These are phyloP conservation scores for Caerostris extrusa DNA, from an alignment of 1,140 invertebrate genomes.

Conservation along the genomic window DNA sequence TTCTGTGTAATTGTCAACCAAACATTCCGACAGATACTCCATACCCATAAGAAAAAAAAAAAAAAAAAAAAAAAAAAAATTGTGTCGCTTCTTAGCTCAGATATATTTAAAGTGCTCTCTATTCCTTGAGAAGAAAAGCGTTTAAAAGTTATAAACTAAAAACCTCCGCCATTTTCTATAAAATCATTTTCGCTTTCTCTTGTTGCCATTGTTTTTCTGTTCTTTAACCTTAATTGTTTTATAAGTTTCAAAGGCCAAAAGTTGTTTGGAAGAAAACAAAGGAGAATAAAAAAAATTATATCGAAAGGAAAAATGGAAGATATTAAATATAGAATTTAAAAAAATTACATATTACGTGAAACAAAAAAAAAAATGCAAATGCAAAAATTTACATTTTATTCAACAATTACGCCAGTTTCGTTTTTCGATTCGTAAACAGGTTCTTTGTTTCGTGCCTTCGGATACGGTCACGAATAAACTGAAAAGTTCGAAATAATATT, in stretches of 20 bases:
- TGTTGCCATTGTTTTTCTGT: neutral
- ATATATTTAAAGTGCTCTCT: too few species aligned
- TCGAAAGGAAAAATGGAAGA: neutral
- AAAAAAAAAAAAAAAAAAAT: too few species aligned
- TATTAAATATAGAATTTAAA: neutral
- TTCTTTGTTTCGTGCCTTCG: neutral
- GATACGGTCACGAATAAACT: neutral
- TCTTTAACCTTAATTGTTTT: neutral
- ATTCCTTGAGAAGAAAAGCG: too few species aligned
- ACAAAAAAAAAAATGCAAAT: neutral
- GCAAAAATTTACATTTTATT: conserved; percentile 3
- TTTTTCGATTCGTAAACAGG: neutral
- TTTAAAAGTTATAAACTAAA: too few species aligned
- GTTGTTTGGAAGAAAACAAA: neutral
- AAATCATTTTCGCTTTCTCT: neutral
- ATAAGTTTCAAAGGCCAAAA: neutral
- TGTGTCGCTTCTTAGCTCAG: too few species aligned
- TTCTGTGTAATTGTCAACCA: too few species aligned
- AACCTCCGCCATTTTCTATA: too few species aligned
- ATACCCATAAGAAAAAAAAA: too few species aligned
- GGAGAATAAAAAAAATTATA: neutral
- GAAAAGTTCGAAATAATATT: neutral
- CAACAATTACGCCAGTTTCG: conserved; percentile 30
- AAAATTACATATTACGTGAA: neutral
- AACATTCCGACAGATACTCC: too few species aligned